phyloP scores from a whole-genome alignment of 2,797 vertebrate genomes.

The Crocodylus rhombifer region DNA sequence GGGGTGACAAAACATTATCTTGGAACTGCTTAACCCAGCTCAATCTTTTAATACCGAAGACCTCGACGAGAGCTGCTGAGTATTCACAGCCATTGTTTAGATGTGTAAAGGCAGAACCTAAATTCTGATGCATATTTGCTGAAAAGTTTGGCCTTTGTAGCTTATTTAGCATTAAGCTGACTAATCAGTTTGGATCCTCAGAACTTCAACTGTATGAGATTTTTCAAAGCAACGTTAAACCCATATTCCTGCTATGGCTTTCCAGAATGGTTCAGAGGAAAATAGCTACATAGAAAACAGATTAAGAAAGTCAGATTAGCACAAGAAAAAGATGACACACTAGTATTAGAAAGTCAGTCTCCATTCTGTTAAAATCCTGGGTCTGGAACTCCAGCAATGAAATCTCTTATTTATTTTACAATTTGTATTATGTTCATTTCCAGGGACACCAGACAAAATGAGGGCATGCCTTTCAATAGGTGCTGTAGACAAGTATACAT shows the following conservation, averaged over 20 bases:
- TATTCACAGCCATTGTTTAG: no score
- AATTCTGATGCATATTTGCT: no score
- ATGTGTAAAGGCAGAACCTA: no score
- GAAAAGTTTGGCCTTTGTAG: no score
- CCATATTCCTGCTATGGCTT: neutral
- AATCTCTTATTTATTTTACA: neutral
- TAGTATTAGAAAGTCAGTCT: neutral
- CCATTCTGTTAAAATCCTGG: neutral
- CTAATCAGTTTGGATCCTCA: no score
- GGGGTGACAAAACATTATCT: no score
- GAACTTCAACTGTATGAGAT: no score
- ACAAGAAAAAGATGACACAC: neutral
- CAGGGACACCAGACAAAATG: neutral
- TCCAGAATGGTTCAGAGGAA: neutral
- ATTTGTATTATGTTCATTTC: neutral
- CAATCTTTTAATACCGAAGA: no score
- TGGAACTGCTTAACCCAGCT: no score
- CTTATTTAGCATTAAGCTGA: no score
- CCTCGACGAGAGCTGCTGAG: no score
- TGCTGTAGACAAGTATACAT: neutral
- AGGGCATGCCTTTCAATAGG: neutral
- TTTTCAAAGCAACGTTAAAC: no score
- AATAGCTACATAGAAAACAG: neutral
- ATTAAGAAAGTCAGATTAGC: neutral
- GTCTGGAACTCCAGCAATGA: neutral